Evolutionary conservation across 1,140 invertebrate genomes (phyloP), one percentile per base, ranked within the genome.

Genomic region (Lepidurus packardi): DNA sequence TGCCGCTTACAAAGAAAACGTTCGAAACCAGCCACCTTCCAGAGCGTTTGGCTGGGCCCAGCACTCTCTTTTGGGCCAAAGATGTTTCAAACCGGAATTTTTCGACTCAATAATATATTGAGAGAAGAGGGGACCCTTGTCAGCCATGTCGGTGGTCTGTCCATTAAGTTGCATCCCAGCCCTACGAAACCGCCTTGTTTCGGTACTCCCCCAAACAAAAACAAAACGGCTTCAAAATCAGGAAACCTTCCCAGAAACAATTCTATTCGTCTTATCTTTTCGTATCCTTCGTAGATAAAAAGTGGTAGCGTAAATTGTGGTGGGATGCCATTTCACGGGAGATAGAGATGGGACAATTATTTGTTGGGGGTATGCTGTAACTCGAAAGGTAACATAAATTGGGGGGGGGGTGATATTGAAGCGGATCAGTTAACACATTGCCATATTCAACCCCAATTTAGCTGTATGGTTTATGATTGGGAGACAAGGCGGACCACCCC

Each of bases 81-180:
- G 1, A 65, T 13, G 21, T 65, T 16, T 21, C 13, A 9, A 65
- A 65, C 53, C 53, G 21, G 53, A 16, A 65, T n/a, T n/a, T n/a
- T 65, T 65, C 53, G 21, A 65, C 21, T 65, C 53, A 65, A 65
- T 65, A 65, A 65, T 65, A 65, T 65, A 65, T 65, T 34, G 34
- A 34, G 34, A 34, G 34, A 34, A 34, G 34, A 65, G 21, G 21
- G 21, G 53, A n/a, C 53, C 53, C 53, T 16, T 65, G 53, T 65
- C 53, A 65, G 53, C 53, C 53, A 65, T 65, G 53, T 65, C 53
- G 53, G 53, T 65, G 53, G 53, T 65, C 53, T 65, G 53, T 65
- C 53, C 53, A 65, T 65, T 65, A 65, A 65, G 53, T 65, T 65
- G 53, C 53, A 65, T 65, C 53, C 53, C 53, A n/a, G 16, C 53